Evolutionary conservation across 2,888 invertebrate genomes (phyloP).

Genomic region (Epiperipatus broadwayi): DNA sequence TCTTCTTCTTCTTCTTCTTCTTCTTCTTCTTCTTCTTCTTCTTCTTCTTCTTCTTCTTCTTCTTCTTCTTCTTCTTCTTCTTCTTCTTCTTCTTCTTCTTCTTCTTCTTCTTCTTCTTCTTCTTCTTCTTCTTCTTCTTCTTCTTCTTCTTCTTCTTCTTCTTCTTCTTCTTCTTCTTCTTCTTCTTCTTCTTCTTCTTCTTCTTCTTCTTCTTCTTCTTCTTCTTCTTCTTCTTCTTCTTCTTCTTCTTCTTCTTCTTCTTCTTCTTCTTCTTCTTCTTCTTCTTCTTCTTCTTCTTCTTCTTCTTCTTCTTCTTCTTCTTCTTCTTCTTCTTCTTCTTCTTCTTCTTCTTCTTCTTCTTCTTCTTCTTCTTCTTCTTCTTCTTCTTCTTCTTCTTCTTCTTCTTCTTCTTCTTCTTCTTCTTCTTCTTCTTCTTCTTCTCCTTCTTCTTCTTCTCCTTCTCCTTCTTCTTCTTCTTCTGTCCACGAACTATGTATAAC

Average conservation of each 20-base stretch:
- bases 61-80: constrained; percentile 4
- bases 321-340: neutral
- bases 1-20: constrained; percentile 4
- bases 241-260: constrained; percentile 4
- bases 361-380: constrained; percentile 9
- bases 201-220: constrained; percentile 4
- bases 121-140: constrained; percentile 4
- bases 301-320: constrained; percentile 1
- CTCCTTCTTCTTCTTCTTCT: constrained; percentile 4
- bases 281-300: constrained; percentile 4
- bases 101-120: constrained; percentile 4
- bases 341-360: neutral
- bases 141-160: constrained; percentile 4
- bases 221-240: constrained; percentile 4
- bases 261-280: constrained; percentile 4
- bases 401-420: constrained; percentile 8
- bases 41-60: constrained; percentile 4
- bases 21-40: constrained; percentile 4
- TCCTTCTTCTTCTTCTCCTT: constrained; percentile 4
- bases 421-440: constrained; percentile 4
- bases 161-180: constrained; percentile 4
- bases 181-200: constrained; percentile 4
- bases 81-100: constrained; percentile 4
- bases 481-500: no score
- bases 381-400: constrained; percentile 6